phyloP scores from a whole-genome alignment of 1,140 invertebrate species.

The Tachypleus tridentatus region DNA sequence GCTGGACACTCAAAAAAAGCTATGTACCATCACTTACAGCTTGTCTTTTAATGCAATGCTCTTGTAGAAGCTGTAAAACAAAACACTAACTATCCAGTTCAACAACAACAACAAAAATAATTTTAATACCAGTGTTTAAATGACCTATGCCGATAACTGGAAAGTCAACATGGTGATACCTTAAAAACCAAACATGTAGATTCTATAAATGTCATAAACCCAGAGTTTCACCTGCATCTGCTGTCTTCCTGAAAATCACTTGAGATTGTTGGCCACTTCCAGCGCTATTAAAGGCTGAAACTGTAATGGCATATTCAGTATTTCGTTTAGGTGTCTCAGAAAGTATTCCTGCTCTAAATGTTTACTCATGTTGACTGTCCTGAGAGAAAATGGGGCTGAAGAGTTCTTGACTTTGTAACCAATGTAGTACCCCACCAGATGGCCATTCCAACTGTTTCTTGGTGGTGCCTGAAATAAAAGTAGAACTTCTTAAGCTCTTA shows the following conservation, averaged over 20 bases:
- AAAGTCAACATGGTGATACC: no score
- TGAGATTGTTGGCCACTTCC: conserved; percentile 25
- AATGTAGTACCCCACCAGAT: conserved; percentile 67
- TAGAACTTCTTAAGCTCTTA: no score
- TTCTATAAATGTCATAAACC: no score
- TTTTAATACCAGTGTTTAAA: no score
- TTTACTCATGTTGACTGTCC: conserved; percentile 81
- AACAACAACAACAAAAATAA: no score
- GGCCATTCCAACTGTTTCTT: conserved; percentile 81
- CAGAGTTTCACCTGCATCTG: conserved; percentile 17
- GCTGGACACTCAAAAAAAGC: no score
- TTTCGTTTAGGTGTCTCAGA: conserved; percentile 19
- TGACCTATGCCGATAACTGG: no score
- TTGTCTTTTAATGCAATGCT: no score
- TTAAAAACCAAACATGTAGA: no score
- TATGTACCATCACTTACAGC: no score
- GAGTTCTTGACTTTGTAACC: conserved; percentile 74
- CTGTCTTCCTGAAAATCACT: conserved; percentile 19
- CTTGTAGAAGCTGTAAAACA: no score
- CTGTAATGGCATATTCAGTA: conserved; percentile 22
- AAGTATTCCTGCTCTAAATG: conserved; percentile 37
- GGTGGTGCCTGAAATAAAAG: conserved; percentile 46
- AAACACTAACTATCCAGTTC: no score
- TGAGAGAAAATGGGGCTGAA: conserved; percentile 80
- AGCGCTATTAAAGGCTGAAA: conserved; percentile 22